Base-by-base conservation (phyloP, 2,113 vertebrate genomes). In the Oostethus manadensis region DNA sequence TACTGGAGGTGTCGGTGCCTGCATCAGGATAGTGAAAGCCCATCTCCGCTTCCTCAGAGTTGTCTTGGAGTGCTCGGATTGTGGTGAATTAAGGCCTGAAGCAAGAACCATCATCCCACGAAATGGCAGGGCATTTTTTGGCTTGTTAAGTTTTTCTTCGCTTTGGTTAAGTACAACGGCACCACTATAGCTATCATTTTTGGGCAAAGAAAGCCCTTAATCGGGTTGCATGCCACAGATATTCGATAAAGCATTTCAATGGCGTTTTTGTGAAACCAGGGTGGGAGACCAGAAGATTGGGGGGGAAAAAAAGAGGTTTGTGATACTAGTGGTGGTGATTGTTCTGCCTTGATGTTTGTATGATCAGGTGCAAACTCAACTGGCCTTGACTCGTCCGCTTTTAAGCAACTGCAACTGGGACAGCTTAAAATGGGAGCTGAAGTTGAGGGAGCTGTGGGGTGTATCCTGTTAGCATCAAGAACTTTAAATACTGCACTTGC, bases 1-100 rank as follows among this genome's bases (percentile, higher is more conserved):
- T 99, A 65, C 92, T 99, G 42, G 97, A 99, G 88, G 97, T 99
- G 65, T 92, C 92, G 7, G 93, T 99, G 45, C 94, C 97, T 11
- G 88, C 91, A 55, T 76, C 78, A 60, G 82, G 79, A 23, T 88
- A 84, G 69, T 43, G 54, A 14, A 16, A 57, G 63, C 49, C 43
- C 38, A 16, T 14, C 18, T 3, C 33, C 17, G 4, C 40, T 16
- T 17, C 48, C 50, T 63, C 56, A 4, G 47, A 42, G 21, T 44
- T 57, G 44, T 45, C 68, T 74, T 54, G 56, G 23, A 55, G 47
- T 50, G 73, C 62, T 78, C 66, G 10, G 66, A 51, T 70, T 68
- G 81, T 3, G 83, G 88, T 89, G 86, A 86, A 26, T 76, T 64
- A 22, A 59, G 56, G 43, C 20, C 23, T 45, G 14, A 55, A 45